Conservation (phyloP, 2,888 invertebrate genomes). For the Rhopalosiphum nymphaeae region DNA sequence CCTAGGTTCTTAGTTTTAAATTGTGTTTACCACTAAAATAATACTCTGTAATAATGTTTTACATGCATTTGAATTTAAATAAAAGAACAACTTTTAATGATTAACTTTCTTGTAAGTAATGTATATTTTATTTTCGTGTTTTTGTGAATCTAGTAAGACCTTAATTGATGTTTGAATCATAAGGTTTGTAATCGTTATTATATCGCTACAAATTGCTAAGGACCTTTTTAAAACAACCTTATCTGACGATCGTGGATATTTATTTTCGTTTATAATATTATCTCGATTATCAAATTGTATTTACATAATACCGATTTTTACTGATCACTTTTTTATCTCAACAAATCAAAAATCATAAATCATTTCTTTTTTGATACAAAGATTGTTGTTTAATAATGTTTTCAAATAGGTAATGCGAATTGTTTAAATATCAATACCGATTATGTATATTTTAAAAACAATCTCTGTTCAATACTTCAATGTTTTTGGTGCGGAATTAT, state of each 20-base stretch:
- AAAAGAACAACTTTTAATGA: background rate
- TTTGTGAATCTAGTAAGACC: background rate
- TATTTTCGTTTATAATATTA: constrained; percentile 21
- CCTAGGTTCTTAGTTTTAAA: background rate
- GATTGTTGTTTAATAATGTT: background rate
- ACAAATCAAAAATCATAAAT: background rate
- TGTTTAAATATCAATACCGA: background rate
- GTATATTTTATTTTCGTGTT: background rate
- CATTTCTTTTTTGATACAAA: background rate
- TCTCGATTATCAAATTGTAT: constrained; percentile 15
- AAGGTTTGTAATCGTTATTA: background rate
- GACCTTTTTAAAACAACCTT: background rate
- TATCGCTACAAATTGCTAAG: background rate
- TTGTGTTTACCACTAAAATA: background rate
- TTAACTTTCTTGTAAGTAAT: background rate
- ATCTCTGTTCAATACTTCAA: background rate
- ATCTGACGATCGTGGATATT: background rate
- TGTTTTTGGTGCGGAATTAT: background rate
- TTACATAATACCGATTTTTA: background rate
- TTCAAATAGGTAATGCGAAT: background rate
- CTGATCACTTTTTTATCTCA: background rate
- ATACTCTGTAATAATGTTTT: background rate
- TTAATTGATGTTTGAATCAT: constrained; percentile 34
- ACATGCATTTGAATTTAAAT: background rate
- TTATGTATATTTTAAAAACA: background rate